Evolutionary conservation across 2,797 vertebrate species (phyloP), one percentile per base, ranked within the genome.

Genomic region (Anolis apletophallus): DNA sequence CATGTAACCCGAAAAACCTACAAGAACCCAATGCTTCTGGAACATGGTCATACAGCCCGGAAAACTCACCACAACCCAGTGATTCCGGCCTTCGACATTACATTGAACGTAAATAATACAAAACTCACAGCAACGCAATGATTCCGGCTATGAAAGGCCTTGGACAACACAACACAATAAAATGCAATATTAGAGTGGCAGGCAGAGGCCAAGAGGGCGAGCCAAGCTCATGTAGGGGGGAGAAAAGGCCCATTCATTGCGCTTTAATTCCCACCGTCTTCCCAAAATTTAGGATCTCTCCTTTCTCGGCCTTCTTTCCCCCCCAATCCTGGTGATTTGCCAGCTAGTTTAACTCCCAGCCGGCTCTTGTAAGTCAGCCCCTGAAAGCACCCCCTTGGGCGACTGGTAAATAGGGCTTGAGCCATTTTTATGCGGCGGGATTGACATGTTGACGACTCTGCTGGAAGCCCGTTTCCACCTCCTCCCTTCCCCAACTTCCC

Each of bases 361-460:
- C 90, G 64, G 5, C 90, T 94, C 90, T 92, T 93, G 88, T 87
- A 84, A 92, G 92, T 96, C 95, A 96, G 95, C 94, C 93, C 91
- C 72, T 93, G 29, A 94, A 95, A 93, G 93, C 91, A 13, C 89
- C 91, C 96, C 96, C 93, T 93, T 81, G 92, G 93, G 89, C 92
- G 92, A 93, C 95, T 94, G 93, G 95, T 95, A 96, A 96, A 96
- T 94, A 95, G 91, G 81, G 91, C 79, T 93, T 92, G 88, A 91
- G 87, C 93, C 84, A 94, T 96, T 95, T 95, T 95, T 92, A 93
- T 92, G 91, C 89, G 61, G 89, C 81, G 87, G 94, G 94, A 96
- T 95, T 97, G 96, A 96, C 97, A 94, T 96, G 95, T 95, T 96
- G 96, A 96, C 95, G 94, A 95, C 94, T 96, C 93, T 87, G 93